Evolutionary conservation across 2,797 vertebrate species (phyloP), one percentile per base, ranked within the genome.

Genomic region (Sebastes minor): DNA sequence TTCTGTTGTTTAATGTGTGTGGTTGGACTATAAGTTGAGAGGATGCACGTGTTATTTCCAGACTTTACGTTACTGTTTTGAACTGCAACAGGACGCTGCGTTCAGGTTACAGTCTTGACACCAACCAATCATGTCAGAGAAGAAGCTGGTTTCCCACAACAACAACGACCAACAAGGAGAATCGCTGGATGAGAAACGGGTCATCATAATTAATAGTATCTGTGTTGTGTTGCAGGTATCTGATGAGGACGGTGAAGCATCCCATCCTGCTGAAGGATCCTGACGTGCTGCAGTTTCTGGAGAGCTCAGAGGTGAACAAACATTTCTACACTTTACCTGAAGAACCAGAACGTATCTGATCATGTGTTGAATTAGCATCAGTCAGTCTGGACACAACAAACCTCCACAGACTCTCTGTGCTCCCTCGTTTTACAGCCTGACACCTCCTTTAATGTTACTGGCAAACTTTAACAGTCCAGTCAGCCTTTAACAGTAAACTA

Each of bases 191-290:
- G 20, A 59, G 22, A 28, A 60, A 32, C 1, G 20, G 2, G 60
- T 49, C 27, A 3, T 33, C 14, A 13, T 46, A 10, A n/a, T 20
- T 5, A 18, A 12, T n/a, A 23, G 2, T 30, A 5, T 13, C 9
- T 8, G 12, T 27, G 0, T n/a, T 57, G 2, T 63, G 52, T 73
- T 78, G 2, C 92, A 99, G 98, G 91, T 99, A 99, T 89, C 95
- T 99, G 89, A 97, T 98, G 80, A 95, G 98, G 88, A 99, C 98
- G 20, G 98, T 97, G 75, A 98, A 98, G 71, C 98, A 99, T 86
- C 98, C 98, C 28, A 95, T 97, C 80, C 95, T 99, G 83, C 95
- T 98, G 79, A 98, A 99, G 84, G 98, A 99, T 93, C 96, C 97
- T 6, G 98, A 99, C 78, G 96, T 99, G 77, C 96, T 98, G 82